A percentile compares a stretch with the other conserved stretches of the same genome.
Conservation (phyloP, 1,140 invertebrate species). For the Diorhabda carinulata region DNA sequence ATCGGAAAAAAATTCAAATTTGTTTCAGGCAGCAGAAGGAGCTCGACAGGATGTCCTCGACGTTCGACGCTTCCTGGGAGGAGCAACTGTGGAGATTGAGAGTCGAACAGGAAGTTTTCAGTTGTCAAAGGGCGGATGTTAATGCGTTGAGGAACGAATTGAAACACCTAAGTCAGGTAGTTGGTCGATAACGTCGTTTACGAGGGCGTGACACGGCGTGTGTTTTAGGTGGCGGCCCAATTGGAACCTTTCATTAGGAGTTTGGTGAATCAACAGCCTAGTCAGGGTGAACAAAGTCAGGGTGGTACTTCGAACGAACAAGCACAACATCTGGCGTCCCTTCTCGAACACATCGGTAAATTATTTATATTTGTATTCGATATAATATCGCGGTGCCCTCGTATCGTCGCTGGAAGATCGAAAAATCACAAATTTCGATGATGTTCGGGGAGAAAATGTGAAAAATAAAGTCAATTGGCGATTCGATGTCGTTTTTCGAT, state of each 20-base stretch:
- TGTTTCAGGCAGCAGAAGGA: conserved; percentile 57
- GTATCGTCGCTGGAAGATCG: too few species aligned
- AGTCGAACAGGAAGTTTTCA: conserved; percentile 62
- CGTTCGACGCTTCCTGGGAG: conserved; percentile 65
- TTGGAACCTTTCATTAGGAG: conserved; percentile 63
- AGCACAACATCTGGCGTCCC: conserved; percentile 52
- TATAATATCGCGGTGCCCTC: too few species aligned
- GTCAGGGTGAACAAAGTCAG: conserved; percentile 41
- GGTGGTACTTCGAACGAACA: conserved; percentile 29
- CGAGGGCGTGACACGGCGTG: not conserved
- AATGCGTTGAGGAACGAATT: conserved; percentile 61
- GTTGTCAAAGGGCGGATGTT: conserved; percentile 62
- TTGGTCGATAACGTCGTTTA: not conserved
- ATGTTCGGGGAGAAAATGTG: too few species aligned
- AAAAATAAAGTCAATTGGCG: too few species aligned
- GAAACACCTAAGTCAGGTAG: conserved; percentile 60
- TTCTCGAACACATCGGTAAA: conserved; percentile 56
- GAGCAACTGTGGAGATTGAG: conserved; percentile 65
- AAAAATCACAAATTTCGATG: too few species aligned
- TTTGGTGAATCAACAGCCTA: conserved; percentile 48
- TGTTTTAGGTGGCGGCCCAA: conserved; percentile 54
- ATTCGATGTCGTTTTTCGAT: too few species aligned
- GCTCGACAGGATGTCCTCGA: conserved; percentile 57
- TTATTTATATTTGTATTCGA: not conserved
- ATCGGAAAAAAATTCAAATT: not conserved